Evolutionary conservation across 2,888 invertebrate species (phyloP).

Genomic region (Cheiracanthium punctorium): DNA sequence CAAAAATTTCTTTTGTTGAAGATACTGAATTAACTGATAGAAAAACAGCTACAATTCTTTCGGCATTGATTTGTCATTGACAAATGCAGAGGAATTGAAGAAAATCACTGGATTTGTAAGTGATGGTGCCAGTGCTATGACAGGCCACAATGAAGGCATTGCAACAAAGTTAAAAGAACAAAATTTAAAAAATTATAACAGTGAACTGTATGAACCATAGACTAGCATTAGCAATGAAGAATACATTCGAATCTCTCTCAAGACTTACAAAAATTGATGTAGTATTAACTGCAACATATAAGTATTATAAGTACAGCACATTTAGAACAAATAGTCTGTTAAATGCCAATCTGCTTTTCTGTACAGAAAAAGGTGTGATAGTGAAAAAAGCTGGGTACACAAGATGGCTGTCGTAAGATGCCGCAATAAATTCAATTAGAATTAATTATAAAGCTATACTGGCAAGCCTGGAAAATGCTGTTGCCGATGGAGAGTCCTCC

Average conservation of each 20-base stretch:
- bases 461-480: too few species aligned
- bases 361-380: background rate
- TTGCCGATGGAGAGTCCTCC: background rate
- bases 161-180: background rate
- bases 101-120: constrained; percentile 1
- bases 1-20: constrained; percentile 8
- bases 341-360: too few species aligned
- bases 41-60: too few species aligned
- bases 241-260: too few species aligned
- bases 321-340: background rate
- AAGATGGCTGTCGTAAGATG: background rate
- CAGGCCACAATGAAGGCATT: background rate
- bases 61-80: background rate
- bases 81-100: background rate
- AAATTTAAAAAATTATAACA: too few species aligned
- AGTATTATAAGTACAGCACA: background rate
- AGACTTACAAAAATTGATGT: background rate
- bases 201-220: too few species aligned
- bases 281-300: too few species aligned
- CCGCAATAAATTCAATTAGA: background rate
- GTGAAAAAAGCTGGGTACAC: background rate
- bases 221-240: too few species aligned
- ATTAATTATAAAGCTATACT: too few species aligned
- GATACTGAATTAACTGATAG: background rate
- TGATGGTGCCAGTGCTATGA: too few species aligned